These are phyloP conservation scores for Enteromius argenteus DNA, from an alignment of 2,797 vertebrate genomes.

Conservation along the genomic window DNA sequence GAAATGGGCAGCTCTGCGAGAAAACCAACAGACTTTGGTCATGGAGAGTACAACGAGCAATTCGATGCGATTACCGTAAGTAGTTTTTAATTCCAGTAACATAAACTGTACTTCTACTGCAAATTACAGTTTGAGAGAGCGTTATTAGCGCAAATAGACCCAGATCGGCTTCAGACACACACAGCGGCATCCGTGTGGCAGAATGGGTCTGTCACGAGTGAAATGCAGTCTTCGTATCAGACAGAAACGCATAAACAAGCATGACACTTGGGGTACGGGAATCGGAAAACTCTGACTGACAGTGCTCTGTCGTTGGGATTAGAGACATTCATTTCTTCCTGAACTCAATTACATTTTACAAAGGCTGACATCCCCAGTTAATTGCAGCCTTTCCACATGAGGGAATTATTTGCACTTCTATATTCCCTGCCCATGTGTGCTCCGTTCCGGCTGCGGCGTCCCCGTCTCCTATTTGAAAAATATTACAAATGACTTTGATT, in stretches of 20 bases:
- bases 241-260: conserved; percentile 76
- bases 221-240: conserved; percentile 73
- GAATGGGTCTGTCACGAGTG: conserved; percentile 72
- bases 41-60: neutral
- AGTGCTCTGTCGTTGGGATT: conserved; percentile 81
- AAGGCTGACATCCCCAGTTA: conserved; percentile 86
- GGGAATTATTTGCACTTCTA: conserved; percentile 83
- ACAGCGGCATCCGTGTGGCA: conserved; percentile 64
- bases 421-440: conserved; percentile 81
- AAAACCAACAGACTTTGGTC: neutral
- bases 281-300: conserved; percentile 79
- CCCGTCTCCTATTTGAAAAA: conserved; percentile 78
- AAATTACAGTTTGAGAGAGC: conserved; percentile 50
- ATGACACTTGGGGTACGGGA: conserved; percentile 76
- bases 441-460: conserved; percentile 75
- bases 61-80: conserved; percentile 28
- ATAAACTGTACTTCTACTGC: conserved; percentile 35
- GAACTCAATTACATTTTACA: conserved; percentile 87
- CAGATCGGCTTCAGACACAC: conserved; percentile 60
- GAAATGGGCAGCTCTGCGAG: conserved; percentile 12
- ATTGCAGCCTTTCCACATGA: conserved; percentile 85
- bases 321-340: conserved; percentile 81
- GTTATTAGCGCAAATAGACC: conserved; percentile 54
- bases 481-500: conserved; percentile 76
- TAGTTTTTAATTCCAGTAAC: conserved; percentile 39